Conservation (phyloP, 2,113 vertebrate genomes). For the Speoplatyrhinus poulsoni region DNA sequence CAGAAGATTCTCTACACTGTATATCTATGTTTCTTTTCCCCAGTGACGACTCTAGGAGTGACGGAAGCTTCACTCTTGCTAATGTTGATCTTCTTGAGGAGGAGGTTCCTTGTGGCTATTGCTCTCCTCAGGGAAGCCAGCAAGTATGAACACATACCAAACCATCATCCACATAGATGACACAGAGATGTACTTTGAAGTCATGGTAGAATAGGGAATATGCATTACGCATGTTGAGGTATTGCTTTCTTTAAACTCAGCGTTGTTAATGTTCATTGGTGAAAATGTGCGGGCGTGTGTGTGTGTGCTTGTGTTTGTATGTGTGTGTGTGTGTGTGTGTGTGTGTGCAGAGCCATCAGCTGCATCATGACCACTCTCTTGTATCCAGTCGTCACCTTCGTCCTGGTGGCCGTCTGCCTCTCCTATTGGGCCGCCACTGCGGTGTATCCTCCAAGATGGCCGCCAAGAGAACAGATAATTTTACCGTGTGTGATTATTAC, state of each 20-base stretch:
- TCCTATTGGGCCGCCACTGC: slow-evolving; percentile 88
- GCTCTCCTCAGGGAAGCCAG: slow-evolving; percentile 89
- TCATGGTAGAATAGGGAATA: too few species aligned
- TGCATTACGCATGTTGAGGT: too few species aligned
- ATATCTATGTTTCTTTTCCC: not conserved
- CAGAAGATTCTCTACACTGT: not conserved
- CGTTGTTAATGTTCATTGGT: too few species aligned
- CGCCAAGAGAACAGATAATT: too few species aligned
- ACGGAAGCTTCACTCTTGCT: slow-evolving; percentile 80
- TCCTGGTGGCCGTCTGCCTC: slow-evolving; percentile 84
- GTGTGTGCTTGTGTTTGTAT: too few species aligned
- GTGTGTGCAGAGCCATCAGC: slow-evolving; percentile 81
- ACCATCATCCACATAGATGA: not conserved
- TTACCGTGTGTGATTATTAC: too few species aligned
- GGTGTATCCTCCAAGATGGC: slow-evolving; percentile 84
- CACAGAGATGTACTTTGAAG: too few species aligned
- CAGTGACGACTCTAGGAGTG: slow-evolving; percentile 83
- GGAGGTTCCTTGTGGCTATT: slow-evolving; percentile 83
- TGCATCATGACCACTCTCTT: slow-evolving; percentile 85
- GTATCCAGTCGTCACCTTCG: slow-evolving; percentile 89
- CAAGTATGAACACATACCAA: slow-evolving; percentile 76
- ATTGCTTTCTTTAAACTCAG: too few species aligned
- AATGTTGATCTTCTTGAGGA: slow-evolving; percentile 86
- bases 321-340: not conserved
- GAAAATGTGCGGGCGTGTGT: not conserved